Evolutionary conservation across 2,797 vertebrate genomes (phyloP), one percentile per base, ranked within the genome.

Genomic region (Antrozous pallidus): DNA sequence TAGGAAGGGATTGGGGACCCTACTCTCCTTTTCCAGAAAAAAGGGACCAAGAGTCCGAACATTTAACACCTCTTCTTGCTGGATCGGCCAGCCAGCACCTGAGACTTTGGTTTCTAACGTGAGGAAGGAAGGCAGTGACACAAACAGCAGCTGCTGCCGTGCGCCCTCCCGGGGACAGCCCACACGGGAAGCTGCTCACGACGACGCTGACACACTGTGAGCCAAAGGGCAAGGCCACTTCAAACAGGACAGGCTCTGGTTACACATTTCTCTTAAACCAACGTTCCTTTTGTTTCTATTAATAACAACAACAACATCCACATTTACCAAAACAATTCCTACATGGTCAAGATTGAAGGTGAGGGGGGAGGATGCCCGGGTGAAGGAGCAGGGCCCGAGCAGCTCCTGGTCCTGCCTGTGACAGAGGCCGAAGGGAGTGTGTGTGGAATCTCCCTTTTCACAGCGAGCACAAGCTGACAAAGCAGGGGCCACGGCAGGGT

Each of bases 211-310:
- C 98, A 98, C 87, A 96, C 98, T 97, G 97, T 91, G 97, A 98
- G 98, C 98, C 95, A 73, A 99, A 99, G 99, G 99, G 99, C 99
- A 99, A 98, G 98, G 98, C 98, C 98, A 98, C 98, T 98, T 98
- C 98, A 97, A 98, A 98, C 93, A 97, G 97, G 98, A 98, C 96
- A 98, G 98, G 98, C 97, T 95, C 98, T 96, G 97, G 96, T 96
- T 97, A 97, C 97, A 97, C 97, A 98, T 97, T 98, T 98, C 98
- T 99, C 98, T 97, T 98, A 98, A 99, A 99, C 98, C 98, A 98
- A 99, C 97, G 97, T 98, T 98, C 96, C 98, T 98, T 98, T 97
- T 98, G 98, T 98, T 98, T 97, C 98, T 98, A 97, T 98, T 98
- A 99, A 98, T 98, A 98, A 98, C 98, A 98, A 93, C 97, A 98